Conservation (phyloP, 2,113 vertebrate species). For the Centropristis striata region DNA sequence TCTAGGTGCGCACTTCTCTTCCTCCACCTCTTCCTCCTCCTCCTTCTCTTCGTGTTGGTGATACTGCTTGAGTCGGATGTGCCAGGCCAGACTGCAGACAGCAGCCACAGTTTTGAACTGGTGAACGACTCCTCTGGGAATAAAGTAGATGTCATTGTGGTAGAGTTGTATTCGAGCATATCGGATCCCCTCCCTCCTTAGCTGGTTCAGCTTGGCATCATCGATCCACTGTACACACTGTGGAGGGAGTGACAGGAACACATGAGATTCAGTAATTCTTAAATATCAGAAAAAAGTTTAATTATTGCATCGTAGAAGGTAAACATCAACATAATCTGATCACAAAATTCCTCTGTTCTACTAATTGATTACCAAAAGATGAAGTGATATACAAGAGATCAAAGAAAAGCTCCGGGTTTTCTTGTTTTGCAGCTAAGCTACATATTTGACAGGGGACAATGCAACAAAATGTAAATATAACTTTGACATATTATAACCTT, state of each 20-base stretch:
- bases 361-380: not conserved
- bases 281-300: not conserved
- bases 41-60: slow-evolving; percentile 82
- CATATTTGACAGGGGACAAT: not conserved
- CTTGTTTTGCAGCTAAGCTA: not conserved
- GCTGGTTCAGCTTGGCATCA: slow-evolving; percentile 98
- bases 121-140: slow-evolving; percentile 97
- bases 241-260: slow-evolving; percentile 21
- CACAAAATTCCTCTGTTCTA: not conserved
- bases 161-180: slow-evolving; percentile 98
- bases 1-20: slow-evolving; percentile 2
- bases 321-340: not conserved
- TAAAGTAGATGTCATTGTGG: slow-evolving; percentile 99
- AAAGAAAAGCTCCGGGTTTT: not conserved
- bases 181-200: slow-evolving; percentile 97
- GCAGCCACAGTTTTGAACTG: slow-evolving; percentile 99
- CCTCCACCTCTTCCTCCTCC: slow-evolving; percentile 30
- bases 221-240: slow-evolving; percentile 99
- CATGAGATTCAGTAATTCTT: not conserved
- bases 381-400: not conserved
- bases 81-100: slow-evolving; percentile 98
- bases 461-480: slow-evolving; percentile 1
- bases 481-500: not conserved
- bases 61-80: slow-evolving; percentile 94
- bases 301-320: not conserved